A percentile compares a stretch with the other conserved stretches of the same genome.
These are phyloP conservation scores for Chloroceryle aenea DNA, from an alignment of 2,113 vertebrate species.

Conservation along the genomic window DNA sequence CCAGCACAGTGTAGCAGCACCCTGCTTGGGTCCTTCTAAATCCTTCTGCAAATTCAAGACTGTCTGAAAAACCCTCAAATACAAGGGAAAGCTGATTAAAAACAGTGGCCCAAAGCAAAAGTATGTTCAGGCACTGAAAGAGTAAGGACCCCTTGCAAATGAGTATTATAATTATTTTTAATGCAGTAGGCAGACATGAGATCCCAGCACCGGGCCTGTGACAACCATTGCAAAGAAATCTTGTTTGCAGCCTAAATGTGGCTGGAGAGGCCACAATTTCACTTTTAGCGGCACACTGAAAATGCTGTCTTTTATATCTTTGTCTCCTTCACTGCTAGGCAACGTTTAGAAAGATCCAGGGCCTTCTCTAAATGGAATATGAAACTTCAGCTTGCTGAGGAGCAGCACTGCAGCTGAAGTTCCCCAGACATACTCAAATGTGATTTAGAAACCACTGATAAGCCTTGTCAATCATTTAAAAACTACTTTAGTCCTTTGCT, in stretches of 20 bases:
- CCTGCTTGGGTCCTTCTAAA: background rate
- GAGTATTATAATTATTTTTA: background rate
- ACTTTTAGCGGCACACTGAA: background rate
- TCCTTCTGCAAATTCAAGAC: background rate
- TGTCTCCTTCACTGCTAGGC: constrained; percentile 43
- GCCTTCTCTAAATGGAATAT: constrained; percentile 35
- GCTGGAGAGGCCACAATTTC: background rate
- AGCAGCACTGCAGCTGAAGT: background rate
- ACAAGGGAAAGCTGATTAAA: background rate
- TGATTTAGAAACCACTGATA: constrained; percentile 23
- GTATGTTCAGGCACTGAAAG: background rate
- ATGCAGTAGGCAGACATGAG: background rate
- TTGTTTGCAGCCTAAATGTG: background rate
- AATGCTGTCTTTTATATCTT: constrained; percentile 1
- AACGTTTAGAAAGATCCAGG: constrained; percentile 56
- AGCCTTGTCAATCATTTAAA: constrained; percentile 7
- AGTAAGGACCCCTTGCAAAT: background rate
- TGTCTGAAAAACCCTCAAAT: background rate
- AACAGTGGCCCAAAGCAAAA: background rate
- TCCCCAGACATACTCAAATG: background rate
- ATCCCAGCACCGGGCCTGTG: background rate
- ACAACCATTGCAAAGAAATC: background rate
- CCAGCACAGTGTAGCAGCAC: background rate
- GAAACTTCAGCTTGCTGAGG: constrained; percentile 33
- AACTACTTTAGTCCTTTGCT: background rate